A percentile compares a stretch with the other conserved stretches of the same genome.
These are phyloP conservation scores for Callospermophilus lateralis DNA, from an alignment of 2,113 vertebrate species.

Conservation along the genomic window DNA sequence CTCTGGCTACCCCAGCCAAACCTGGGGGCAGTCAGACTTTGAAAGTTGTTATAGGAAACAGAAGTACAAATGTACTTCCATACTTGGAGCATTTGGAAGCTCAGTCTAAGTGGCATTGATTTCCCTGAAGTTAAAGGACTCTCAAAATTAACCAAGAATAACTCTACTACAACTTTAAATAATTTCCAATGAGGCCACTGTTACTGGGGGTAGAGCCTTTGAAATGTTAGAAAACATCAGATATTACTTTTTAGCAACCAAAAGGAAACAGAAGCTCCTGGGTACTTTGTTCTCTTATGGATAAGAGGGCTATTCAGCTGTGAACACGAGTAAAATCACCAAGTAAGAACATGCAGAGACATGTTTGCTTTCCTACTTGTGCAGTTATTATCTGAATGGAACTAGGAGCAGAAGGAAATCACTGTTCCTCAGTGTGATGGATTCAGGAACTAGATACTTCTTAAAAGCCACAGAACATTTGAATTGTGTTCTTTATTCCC, in stretches of 20 bases:
- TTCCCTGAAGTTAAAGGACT: neutral
- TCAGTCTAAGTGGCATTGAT: neutral
- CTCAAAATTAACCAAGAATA: neutral
- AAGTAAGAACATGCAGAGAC: neutral
- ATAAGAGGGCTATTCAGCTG: neutral
- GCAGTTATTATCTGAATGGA: neutral
- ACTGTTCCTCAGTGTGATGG: neutral
- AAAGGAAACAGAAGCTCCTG: neutral
- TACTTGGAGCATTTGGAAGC: neutral
- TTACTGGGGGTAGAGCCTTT: neutral
- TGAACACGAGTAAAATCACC: neutral
- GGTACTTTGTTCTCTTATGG: neutral
- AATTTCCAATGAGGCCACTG: neutral
- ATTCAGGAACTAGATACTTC: slow-evolving; percentile 4
- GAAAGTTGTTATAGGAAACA: slow-evolving; percentile 29
- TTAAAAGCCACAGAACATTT: slow-evolving; percentile 22
- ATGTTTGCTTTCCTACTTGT: neutral
- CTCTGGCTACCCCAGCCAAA: neutral
- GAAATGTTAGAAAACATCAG: neutral
- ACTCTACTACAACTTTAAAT: neutral
- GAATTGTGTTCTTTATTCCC: slow-evolving; percentile 40
- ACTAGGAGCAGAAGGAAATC: neutral
- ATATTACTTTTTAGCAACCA: neutral
- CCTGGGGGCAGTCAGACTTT: neutral
- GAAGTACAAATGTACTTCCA: neutral